Base-by-base conservation (phyloP, 2,113 vertebrate species). In the Dolichallabes microphthalmus region DNA sequence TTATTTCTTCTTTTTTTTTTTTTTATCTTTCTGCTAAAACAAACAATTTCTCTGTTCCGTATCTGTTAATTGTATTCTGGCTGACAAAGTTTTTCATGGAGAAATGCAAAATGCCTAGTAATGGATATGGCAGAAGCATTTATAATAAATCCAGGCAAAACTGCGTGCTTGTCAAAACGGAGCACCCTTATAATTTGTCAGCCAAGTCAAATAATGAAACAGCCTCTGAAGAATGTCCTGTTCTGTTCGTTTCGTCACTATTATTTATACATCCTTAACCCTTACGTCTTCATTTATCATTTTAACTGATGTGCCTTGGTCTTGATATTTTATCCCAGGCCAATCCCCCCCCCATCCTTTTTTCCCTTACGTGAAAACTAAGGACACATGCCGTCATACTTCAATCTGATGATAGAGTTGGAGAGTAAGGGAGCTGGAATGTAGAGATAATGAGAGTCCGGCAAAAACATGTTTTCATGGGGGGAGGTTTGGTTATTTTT, bases 51-150 rank as follows among this genome's bases (percentile, higher is more conserved):
- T 82, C 66, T 55, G 32, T 45, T 45, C 45, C 8, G 39, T 69
- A 53, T 82, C 80, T 55, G 45, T 74, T 85, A 86, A 86, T 83
- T 86, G 63, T 68, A 78, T 57, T 58, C 75, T 22, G 64, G n/a
- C n/a, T 19, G 76, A 53, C 74, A 27, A 61, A 39, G 45, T 75
- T 77, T 45, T 85, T 81, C 78, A 45, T 0, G 10, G 35, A 15
- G 53, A 85, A 87, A 83, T 85, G 80, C 60, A 52, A 82, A 84
- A 85, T 53, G 13, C 63, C 61, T 58, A 11, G 66, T 78, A 32
- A 52, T 50, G 68, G 60, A 39, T 50, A 73, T 35, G 35, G 61
- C 39, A 76, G 75, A 75, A 50, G 58, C n/a, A 35, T 27, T 75
- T 58, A 45, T 74, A 80, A 63, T 66, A 57, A 66, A 25, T 83